Evolutionary conservation across 1,140 invertebrate species (phyloP).

Genomic region (Araneus ventricosus): DNA sequence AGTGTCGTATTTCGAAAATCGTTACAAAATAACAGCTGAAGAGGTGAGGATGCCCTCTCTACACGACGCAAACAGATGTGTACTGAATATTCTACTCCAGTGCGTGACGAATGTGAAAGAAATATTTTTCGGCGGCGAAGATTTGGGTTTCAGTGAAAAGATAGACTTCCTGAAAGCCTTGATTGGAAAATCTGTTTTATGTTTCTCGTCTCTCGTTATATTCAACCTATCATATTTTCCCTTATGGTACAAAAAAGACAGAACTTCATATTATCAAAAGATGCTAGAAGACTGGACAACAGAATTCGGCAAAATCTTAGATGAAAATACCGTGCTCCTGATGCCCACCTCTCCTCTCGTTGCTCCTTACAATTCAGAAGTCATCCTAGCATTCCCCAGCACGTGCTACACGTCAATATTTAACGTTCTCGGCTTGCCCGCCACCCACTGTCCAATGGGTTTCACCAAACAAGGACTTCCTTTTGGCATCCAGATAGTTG

Average conservation of each 20-base stretch:
- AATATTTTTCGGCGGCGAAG: not conserved
- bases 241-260: not conserved
- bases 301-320: conserved; percentile 84
- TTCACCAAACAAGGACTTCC: conserved; percentile 81
- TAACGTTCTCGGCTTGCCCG: conserved; percentile 81
- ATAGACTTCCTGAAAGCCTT: conserved; percentile 82
- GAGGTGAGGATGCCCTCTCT: conserved; percentile 30
- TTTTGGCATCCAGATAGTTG: conserved; percentile 80
- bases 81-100: not conserved
- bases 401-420: conserved; percentile 87
- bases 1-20: conserved; percentile 33
- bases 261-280: not conserved
- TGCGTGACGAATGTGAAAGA: not conserved
- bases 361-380: conserved; percentile 91
- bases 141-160: conserved; percentile 75
- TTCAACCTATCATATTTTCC: not conserved
- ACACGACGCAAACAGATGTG: not conserved
- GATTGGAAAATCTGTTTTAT: conserved; percentile 88
- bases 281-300: not conserved
- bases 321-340: conserved; percentile 87
- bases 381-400: conserved; percentile 88
- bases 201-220: conserved; percentile 90
- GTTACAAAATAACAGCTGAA: not conserved
- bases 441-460: conserved; percentile 81
- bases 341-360: conserved; percentile 85